phyloP scores from a whole-genome alignment of 1,140 invertebrate genomes.

The Trigoniulus corallinus region DNA sequence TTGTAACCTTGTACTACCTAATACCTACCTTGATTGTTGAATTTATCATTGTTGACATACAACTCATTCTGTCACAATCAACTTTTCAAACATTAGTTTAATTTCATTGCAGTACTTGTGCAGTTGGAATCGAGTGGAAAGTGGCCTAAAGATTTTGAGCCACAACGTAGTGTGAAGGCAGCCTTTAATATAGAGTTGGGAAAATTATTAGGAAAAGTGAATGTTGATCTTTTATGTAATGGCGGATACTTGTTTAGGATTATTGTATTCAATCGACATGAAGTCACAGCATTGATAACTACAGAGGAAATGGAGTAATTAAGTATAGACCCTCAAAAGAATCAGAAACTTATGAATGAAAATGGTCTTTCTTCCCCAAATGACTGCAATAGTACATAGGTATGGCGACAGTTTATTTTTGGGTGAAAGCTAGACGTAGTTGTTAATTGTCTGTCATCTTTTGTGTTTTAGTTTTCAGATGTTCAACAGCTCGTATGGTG shows the following conservation, averaged over 20 bases:
- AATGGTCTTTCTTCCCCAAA: conserved; percentile 50
- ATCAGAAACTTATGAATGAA: conserved; percentile 50
- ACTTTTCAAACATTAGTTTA: conserved; percentile 8
- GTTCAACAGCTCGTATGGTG: conserved; percentile 51
- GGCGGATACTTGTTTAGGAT: conserved; percentile 33
- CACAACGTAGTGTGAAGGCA: conserved; percentile 59
- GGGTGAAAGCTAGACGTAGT: not conserved
- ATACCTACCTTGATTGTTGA: no score
- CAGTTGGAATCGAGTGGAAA: conserved; percentile 61
- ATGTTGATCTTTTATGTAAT: conserved; percentile 38
- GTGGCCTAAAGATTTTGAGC: conserved; percentile 73
- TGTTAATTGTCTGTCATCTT: conserved; percentile 4
- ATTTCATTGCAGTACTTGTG: conserved; percentile 30
- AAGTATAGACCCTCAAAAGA: conserved; percentile 54
- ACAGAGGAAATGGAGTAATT: conserved; percentile 42
- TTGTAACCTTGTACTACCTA: no score
- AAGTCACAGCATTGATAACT: conserved; percentile 25
- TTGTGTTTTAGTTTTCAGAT: conserved; percentile 46
- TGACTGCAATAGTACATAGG: conserved; percentile 66
- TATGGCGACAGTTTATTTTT: conserved; percentile 21
- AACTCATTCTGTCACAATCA: no score
- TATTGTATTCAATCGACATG: conserved; percentile 24
- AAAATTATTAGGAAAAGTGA: conserved; percentile 40
- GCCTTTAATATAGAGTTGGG: conserved; percentile 74
- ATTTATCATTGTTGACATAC: no score